phyloP scores from a whole-genome alignment of 2,888 invertebrate species.

The Steinernema carpocapsae region DNA sequence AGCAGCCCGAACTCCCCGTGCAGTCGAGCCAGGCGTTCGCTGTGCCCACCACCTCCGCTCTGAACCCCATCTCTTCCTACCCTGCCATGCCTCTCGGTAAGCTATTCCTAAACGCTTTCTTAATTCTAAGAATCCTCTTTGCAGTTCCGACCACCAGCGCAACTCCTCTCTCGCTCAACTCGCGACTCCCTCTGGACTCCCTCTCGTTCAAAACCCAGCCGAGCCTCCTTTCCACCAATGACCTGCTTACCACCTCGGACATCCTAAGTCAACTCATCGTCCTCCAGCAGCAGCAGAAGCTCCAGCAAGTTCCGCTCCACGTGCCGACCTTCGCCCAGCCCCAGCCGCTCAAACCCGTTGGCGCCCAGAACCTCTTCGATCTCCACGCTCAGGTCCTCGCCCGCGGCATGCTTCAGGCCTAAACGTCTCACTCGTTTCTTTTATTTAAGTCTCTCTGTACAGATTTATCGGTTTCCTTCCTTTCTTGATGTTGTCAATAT shows the following conservation, averaged over 20 bases:
- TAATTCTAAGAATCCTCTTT: background rate
- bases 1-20: background rate
- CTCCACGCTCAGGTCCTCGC: slow-evolving; percentile 14
- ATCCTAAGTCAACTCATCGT: background rate
- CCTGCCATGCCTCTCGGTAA: slow-evolving; percentile 1
- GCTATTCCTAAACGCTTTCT: background rate
- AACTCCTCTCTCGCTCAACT: background rate
- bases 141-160: background rate
- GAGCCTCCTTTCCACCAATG: background rate
- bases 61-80: slow-evolving; percentile 19
- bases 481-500: too few species aligned
- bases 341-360: background rate
- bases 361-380: background rate
- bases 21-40: background rate
- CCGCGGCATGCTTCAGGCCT: background rate
- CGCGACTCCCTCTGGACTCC: background rate
- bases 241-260: background rate
- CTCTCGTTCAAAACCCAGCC: slow-evolving; percentile 25
- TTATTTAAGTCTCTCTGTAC: too few species aligned
- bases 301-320: slow-evolving; percentile 2
- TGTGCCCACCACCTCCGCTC: background rate
- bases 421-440: background rate
- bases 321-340: background rate
- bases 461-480: too few species aligned
- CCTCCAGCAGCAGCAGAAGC: slow-evolving; percentile 25